A percentile compares a stretch with the other conserved stretches of the same genome.
phyloP scores from a whole-genome alignment of 2,797 vertebrate genomes.

The Cercopithecus neglectus region DNA sequence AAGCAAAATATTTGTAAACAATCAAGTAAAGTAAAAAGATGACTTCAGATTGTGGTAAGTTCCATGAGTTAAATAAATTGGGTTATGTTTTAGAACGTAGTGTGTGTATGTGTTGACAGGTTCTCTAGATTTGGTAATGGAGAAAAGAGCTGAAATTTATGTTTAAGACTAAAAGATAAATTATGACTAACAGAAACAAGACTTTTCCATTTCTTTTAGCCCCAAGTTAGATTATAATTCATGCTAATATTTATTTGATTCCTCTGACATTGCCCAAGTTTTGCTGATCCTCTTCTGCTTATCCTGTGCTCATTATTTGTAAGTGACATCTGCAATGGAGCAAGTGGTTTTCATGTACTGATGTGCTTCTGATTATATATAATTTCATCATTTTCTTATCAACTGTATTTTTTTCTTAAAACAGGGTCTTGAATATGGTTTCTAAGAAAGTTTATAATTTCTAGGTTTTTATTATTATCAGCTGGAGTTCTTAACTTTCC shows the following conservation, averaged over 20 bases:
- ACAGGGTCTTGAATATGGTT: not conserved
- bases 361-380: not conserved
- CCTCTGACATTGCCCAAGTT: not conserved
- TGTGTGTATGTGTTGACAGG: not conserved
- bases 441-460: not conserved
- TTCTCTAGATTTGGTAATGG: not conserved
- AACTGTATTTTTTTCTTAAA: not conserved
- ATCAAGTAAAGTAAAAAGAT: not conserved
- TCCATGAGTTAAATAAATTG: not conserved
- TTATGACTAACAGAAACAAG: not conserved
- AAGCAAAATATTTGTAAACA: not conserved
- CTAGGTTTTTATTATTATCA: not conserved
- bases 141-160: not conserved
- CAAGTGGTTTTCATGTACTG: not conserved
- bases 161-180: not conserved
- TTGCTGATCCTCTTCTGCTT: not conserved
- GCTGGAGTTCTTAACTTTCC: not conserved
- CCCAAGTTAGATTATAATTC: not conserved
- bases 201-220: not conserved
- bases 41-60: not conserved
- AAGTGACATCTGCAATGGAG: not conserved
- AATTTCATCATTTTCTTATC: not conserved
- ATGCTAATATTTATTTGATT: not conserved
- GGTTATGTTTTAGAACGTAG: not conserved
- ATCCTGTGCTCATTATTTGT: not conserved